phyloP scores from a whole-genome alignment of 1,140 invertebrate genomes.

The Leptinotarsa defecta region DNA sequence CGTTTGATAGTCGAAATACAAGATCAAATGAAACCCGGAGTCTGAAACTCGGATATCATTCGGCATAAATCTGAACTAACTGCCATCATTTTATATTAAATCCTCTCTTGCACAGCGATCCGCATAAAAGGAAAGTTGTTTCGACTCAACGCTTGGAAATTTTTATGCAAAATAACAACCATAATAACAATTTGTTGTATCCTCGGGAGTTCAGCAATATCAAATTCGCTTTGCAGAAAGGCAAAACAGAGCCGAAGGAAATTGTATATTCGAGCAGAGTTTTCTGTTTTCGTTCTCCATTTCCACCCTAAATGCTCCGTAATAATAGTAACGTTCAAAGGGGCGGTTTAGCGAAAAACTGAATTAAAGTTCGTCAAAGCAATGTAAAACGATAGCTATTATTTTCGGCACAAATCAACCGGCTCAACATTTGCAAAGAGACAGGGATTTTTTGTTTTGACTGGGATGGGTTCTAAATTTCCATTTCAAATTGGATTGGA shows the following conservation, averaged over 20 bases:
- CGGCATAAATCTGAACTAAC: conserved; percentile 9
- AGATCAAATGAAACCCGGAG: not conserved
- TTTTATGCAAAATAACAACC: conserved; percentile 27
- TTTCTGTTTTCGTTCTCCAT: conserved; percentile 5
- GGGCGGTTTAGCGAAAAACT: not conserved
- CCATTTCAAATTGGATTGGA: too few species aligned
- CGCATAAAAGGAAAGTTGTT: not conserved
- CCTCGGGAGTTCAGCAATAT: conserved; percentile 20
- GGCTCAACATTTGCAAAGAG: not conserved
- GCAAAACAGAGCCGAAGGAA: not conserved
- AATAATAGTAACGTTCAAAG: conserved; percentile 7
- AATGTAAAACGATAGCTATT: not conserved
- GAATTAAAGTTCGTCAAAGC: conserved; percentile 12
- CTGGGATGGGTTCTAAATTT: not conserved
- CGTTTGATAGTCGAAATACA: not conserved
- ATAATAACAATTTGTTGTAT: conserved; percentile 20
- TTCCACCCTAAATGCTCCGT: conserved; percentile 4
- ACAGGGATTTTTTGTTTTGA: not conserved
- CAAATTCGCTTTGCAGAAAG: not conserved
- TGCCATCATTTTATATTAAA: conserved; percentile 18
- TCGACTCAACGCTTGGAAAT: conserved; percentile 15
- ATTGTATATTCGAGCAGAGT: not conserved
- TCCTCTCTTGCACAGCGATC: not conserved
- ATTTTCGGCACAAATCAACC: not conserved
- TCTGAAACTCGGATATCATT: conserved; percentile 9